Evolutionary conservation across 1,140 invertebrate species (phyloP).

Genomic region (Drosophila santomea): DNA sequence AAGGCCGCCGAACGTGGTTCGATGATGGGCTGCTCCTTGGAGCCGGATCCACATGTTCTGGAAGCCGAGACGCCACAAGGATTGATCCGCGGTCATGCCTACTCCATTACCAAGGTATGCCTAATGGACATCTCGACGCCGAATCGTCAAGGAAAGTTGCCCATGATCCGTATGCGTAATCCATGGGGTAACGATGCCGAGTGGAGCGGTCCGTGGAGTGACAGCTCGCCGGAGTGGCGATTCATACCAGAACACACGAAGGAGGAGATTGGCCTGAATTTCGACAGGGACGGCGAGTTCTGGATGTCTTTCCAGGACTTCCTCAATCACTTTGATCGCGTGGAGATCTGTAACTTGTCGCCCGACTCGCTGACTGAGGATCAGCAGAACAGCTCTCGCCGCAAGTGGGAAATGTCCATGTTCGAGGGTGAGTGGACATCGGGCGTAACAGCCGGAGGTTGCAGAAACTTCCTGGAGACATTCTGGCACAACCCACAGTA

Average conservation of each 20-base stretch:
- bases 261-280: slow-evolving; percentile 94
- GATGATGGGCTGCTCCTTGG: slow-evolving; percentile 98
- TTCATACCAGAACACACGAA: slow-evolving; percentile 95
- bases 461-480: slow-evolving; percentile 97
- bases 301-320: slow-evolving; percentile 98
- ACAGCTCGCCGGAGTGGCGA: slow-evolving; percentile 96
- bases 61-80: slow-evolving; percentile 96
- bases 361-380: slow-evolving; percentile 95
- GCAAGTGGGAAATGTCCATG: slow-evolving; percentile 97
- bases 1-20: slow-evolving; percentile 97
- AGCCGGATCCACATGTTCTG: slow-evolving; percentile 94
- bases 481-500: slow-evolving; percentile 99
- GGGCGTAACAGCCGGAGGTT: slow-evolving; percentile 97
- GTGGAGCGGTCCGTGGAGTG: slow-evolving; percentile 99
- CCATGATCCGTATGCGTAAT: slow-evolving; percentile 94
- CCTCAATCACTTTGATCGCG: slow-evolving; percentile 88
- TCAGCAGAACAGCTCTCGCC: slow-evolving; percentile 88
- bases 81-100: slow-evolving; percentile 97
- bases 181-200: slow-evolving; percentile 99
- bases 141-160: slow-evolving; percentile 91
- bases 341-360: slow-evolving; percentile 98
- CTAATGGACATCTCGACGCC: slow-evolving; percentile 95
- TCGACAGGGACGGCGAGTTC: slow-evolving; percentile 98
- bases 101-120: slow-evolving; percentile 96
- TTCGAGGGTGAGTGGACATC: slow-evolving; percentile 96